These are phyloP conservation scores for Hypomecis punctinalis DNA, from an alignment of 2,888 invertebrate species.

Conservation along the genomic window DNA sequence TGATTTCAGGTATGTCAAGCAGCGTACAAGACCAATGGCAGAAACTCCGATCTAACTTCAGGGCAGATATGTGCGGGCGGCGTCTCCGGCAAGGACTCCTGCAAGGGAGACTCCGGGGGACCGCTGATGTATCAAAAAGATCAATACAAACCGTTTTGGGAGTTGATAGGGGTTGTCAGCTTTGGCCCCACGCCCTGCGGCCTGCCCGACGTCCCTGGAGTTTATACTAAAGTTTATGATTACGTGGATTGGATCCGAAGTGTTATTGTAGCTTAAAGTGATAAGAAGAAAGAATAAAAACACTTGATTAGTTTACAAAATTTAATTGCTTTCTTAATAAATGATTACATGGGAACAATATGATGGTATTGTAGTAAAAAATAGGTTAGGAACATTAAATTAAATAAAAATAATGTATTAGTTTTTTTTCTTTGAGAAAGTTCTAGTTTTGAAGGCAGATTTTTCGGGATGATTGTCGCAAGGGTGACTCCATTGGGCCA, in stretches of 20 bases:
- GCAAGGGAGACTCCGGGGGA: constrained; percentile 87
- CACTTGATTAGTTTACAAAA: too few species aligned
- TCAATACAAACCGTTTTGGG: constrained; percentile 44
- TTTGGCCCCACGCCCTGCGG: constrained; percentile 87
- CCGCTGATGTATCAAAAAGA: constrained; percentile 79
- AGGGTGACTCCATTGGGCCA: too few species aligned
- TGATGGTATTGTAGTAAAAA: too few species aligned
- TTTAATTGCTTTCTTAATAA: too few species aligned
- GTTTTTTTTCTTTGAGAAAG: too few species aligned
- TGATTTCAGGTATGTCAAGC: constrained; percentile 50
- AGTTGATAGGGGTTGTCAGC: constrained; percentile 83
- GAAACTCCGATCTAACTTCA: constrained; percentile 45
- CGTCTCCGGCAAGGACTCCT: constrained; percentile 82
- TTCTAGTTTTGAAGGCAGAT: too few species aligned
- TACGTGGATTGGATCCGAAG: constrained; percentile 85
- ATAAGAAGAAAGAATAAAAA: too few species aligned
- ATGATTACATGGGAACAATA: too few species aligned
- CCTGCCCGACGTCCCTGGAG: constrained; percentile 83
- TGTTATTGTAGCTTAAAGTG: constrained; percentile 48
- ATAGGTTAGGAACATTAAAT: too few species aligned
- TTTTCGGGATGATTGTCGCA: too few species aligned
- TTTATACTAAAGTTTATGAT: constrained; percentile 85
- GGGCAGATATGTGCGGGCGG: constrained; percentile 86
- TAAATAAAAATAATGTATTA: too few species aligned
- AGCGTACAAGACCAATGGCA: constrained; percentile 41